phyloP scores from a whole-genome alignment of 2,888 invertebrate genomes.

The Plutella xylostella region DNA sequence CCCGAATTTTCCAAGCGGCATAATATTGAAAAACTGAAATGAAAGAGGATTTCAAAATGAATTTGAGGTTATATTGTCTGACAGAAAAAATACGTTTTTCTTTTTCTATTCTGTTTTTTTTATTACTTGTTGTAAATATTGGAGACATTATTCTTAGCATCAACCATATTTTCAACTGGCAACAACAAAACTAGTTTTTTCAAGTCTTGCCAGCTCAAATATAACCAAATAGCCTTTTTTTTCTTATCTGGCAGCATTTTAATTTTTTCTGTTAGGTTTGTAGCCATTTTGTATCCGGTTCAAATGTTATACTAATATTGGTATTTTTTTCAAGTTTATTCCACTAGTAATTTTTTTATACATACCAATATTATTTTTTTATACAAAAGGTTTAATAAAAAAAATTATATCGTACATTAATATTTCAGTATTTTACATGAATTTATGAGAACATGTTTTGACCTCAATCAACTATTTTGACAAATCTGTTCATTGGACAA shows the following conservation, averaged over 20 bases:
- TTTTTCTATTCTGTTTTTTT: background rate
- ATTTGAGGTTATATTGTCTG: background rate
- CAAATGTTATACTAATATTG: no score
- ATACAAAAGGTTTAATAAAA: no score
- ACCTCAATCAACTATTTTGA: no score
- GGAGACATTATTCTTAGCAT: background rate
- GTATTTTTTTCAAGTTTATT: no score
- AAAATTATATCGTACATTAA: no score
- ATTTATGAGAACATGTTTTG: no score
- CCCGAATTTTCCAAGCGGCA: slow-evolving; percentile 67
- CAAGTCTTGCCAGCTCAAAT: background rate
- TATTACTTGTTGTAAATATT: background rate
- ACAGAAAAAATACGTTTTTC: background rate
- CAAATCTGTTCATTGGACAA: no score
- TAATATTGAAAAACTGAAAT: no score
- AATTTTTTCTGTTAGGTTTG: background rate
- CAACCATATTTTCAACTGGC: background rate
- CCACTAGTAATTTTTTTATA: background rate
- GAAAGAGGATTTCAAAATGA: no score
- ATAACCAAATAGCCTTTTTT: background rate
- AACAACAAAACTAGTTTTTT: background rate
- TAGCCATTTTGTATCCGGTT: background rate
- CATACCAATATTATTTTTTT: background rate
- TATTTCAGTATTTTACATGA: no score
- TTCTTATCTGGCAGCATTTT: background rate